Evolutionary conservation across 2,113 vertebrate species (phyloP).

Genomic region (Lampris megalopsis): DNA sequence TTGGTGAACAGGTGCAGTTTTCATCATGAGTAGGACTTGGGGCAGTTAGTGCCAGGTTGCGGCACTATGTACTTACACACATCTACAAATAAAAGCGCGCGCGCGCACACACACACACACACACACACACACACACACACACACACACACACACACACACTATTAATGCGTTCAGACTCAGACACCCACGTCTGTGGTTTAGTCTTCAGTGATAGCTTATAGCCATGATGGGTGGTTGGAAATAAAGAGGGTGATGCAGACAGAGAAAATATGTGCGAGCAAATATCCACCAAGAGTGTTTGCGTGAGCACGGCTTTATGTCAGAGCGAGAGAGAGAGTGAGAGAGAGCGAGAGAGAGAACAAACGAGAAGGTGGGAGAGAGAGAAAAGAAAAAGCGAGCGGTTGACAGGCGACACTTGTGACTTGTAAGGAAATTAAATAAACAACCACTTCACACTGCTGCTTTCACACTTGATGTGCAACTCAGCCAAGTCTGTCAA

Average conservation of each 20-base stretch:
- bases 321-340: slow-evolving; percentile 32
- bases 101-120: slow-evolving; percentile 29
- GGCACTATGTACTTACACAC: slow-evolving; percentile 43
- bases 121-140: slow-evolving; percentile 37
- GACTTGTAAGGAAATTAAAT: slow-evolving; percentile 75
- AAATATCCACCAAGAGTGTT: slow-evolving; percentile 51
- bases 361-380: neutral
- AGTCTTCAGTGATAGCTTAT: slow-evolving; percentile 45
- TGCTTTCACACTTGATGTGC: slow-evolving; percentile 76
- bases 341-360: slow-evolving; percentile 44
- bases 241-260: slow-evolving; percentile 29
- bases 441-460: slow-evolving; percentile 79
- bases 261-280: slow-evolving; percentile 67
- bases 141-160: slow-evolving; percentile 41
- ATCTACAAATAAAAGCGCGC: slow-evolving; percentile 22
- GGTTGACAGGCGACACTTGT: slow-evolving; percentile 65
- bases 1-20: slow-evolving; percentile 60
- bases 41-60: slow-evolving; percentile 61
- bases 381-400: slow-evolving; percentile 29
- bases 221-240: slow-evolving; percentile 32
- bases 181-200: no score
- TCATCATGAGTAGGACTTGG: slow-evolving; percentile 48
- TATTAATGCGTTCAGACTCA: slow-evolving; percentile 12
- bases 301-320: slow-evolving; percentile 61
- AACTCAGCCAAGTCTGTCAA: slow-evolving; percentile 70